Base-by-base conservation (phyloP, 2,888 invertebrate genomes). In the Trissolcus brochymenae region DNA sequence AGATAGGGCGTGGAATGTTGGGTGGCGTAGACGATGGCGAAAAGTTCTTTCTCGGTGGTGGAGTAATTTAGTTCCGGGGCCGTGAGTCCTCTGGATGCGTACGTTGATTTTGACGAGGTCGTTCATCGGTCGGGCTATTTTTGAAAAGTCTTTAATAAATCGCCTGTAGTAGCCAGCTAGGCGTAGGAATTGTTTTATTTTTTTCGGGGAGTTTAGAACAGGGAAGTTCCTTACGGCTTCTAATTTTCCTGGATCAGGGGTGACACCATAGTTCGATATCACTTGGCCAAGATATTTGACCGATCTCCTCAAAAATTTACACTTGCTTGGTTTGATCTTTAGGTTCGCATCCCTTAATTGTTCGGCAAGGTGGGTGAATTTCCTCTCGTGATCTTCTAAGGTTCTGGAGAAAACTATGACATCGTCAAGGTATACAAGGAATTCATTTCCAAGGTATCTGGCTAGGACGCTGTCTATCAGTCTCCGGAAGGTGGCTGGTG, bases 111-210 rank as follows among this genome's bases (percentile, higher is more conserved):
- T 43, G 11, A 67, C 6, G 6, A 67, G 13, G 1, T 51, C 41
- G 0, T 65, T 71, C 0, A 76, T 6, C 1, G 71, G 70, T 65
- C 59, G 57, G 1, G 65, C 65, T 4, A 76, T 65, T 9, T 64
- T 40, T 6, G 61, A 25, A 6, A 70, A 70, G 0, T 65, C 19
- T 50, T 70, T 50, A 0, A 65, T 65, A 13, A 65, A 65, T 0
- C 55, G 7, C 2, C 65, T 25, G 14, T 65, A 65, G 16, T 55
- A 65, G 9, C 55, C 65, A 0, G 21, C 46, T 9, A 65, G 6
- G 1, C 64, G 55, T 11, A 64, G 11, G n/a, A 56, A 56, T 43
- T 17, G 41, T 9, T 41, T 40, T 0, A 57, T 43, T 13, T 57
- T 43, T 16, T 40, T 66, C 1, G 29, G 6, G 19, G 49, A 14